These are phyloP conservation scores for Cloeon dipterum DNA, from an alignment of 2,888 invertebrate genomes.

Conservation along the genomic window DNA sequence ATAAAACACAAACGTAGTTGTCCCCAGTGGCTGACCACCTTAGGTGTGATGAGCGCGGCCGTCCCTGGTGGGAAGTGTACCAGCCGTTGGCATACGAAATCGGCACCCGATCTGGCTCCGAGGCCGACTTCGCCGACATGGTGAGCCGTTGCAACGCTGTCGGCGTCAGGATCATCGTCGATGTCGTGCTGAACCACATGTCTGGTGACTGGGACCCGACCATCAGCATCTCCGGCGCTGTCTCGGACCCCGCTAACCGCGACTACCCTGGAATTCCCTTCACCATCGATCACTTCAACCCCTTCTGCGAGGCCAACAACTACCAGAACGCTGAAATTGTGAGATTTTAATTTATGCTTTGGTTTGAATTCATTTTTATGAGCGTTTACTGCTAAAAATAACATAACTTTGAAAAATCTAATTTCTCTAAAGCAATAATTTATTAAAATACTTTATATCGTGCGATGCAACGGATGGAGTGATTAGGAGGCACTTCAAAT, in stretches of 20 bases:
- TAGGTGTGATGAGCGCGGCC: background rate
- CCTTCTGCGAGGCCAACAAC: conserved; percentile 1
- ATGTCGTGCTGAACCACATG: conserved; percentile 59
- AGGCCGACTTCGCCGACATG: conserved; percentile 20
- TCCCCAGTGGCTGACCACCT: conserved; percentile 4
- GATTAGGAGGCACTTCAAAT: too few relatives aligned
- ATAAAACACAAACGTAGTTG: too few relatives aligned
- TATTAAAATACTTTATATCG: too few relatives aligned
- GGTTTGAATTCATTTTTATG: background rate
- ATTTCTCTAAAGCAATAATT: too few relatives aligned
- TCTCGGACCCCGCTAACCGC: conserved; percentile 9
- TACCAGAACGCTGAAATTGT: background rate
- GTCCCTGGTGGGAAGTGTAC: conserved; percentile 23
- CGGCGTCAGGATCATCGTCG: conserved; percentile 37
- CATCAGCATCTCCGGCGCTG: conserved; percentile 14
- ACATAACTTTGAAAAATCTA: background rate
- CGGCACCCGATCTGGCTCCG: conserved; percentile 18
- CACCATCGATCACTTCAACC: conserved; percentile 6
- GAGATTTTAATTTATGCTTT: background rate
- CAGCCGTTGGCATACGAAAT: conserved; percentile 23
- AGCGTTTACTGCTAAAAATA: too few relatives aligned
- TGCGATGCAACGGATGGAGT: too few relatives aligned
- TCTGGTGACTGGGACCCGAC: conserved; percentile 20
- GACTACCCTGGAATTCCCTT: conserved; percentile 12
- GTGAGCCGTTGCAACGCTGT: conserved; percentile 22